Evolutionary conservation across 2,113 vertebrate species (phyloP).

Genomic region (Scolopax mira): DNA sequence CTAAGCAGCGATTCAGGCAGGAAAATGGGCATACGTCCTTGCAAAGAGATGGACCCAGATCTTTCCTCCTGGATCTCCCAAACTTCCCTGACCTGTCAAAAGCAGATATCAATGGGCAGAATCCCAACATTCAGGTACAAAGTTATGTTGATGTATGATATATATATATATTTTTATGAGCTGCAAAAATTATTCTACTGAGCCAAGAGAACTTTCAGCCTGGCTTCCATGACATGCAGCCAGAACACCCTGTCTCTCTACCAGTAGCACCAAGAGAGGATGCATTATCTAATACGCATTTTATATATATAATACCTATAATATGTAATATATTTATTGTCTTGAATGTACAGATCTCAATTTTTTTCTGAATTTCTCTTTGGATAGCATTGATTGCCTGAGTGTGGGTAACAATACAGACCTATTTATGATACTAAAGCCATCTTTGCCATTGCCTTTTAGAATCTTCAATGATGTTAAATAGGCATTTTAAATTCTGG

Average conservation of each 20-base stretch:
- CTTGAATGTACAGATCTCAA: not conserved
- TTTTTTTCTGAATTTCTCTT: not conserved
- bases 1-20: slow-evolving; percentile 77
- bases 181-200: not conserved
- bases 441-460: not conserved
- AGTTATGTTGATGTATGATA: not conserved
- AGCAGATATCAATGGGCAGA: slow-evolving; percentile 95
- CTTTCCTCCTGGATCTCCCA: slow-evolving; percentile 92
- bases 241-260: not conserved
- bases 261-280: not conserved
- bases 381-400: not conserved
- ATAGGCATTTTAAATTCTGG: not conserved
- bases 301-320: not conserved
- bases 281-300: not conserved
- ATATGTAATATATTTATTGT: not conserved
- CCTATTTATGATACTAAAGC: not conserved
- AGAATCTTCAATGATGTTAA: not conserved
- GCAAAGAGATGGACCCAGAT: slow-evolving; percentile 87
- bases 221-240: not conserved
- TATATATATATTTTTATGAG: not conserved
- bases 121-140: slow-evolving; percentile 96
- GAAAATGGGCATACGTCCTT: slow-evolving; percentile 74
- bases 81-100: slow-evolving; percentile 97
- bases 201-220: not conserved
- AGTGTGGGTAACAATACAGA: not conserved